Base-by-base conservation (phyloP, 2,113 vertebrate species). In the Oxygymnocypris stewartii region DNA sequence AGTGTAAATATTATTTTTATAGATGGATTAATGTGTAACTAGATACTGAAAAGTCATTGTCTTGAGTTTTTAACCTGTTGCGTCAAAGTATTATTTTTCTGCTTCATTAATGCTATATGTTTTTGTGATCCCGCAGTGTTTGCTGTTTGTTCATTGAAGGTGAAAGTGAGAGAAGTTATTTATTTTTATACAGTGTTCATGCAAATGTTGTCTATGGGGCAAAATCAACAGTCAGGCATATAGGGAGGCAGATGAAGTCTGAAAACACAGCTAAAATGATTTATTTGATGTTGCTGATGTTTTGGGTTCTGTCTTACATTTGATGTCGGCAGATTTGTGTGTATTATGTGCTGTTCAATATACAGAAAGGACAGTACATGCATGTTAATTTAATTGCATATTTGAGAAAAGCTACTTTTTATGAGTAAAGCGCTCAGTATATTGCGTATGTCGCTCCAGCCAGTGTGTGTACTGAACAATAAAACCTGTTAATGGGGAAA, bases 151-250 rank as follows among this genome's bases (percentile, higher is more conserved):
- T 86, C 40, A 44, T 65, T 31, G 51, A 11, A 14, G 40, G 79
- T 42, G 35, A 51, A 87, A 16, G 49, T 8, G 42, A 69, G 63
- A 84, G 44, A 85, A 85, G 74, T 74, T 2, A 82, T 88, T 77
- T 88, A 90, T 90, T 90, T 90, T 90, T 90, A 80, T 90, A 88
- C 78, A 40, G 63, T 71, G 65, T 35, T 63, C 49, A 79, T 51
- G 65, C 23, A 83, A 42, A 83, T 82, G 74, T 83, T 61, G 23
- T 61, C 57, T 61, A 10, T 61, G 57, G 16, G 8, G 8, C 20
- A n/a, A 61, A 61, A 61, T 61, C 23, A n/a, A n/a, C 37, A 40
- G 76, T 35, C 14, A 49, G 84, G 63, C 37, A 13, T 79, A 44
- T 31, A 16, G 16, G 18, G 4, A 31, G 44, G 31, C 8, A n/a